A percentile compares a stretch with the other conserved stretches of the same genome.
phyloP scores from a whole-genome alignment of 2,888 invertebrate genomes.

The Lymantria monacha region DNA sequence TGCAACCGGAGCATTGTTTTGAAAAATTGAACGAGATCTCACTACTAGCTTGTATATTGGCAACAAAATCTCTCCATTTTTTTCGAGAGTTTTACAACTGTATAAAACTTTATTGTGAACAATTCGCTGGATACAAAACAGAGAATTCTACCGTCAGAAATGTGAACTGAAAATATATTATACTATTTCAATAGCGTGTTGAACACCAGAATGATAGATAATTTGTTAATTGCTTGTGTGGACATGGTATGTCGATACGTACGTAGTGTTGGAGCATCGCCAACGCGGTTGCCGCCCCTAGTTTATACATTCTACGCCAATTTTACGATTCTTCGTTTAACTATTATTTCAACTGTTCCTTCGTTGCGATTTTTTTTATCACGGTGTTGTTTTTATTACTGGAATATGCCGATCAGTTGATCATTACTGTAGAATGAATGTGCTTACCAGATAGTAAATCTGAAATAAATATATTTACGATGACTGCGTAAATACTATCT shows the following conservation, averaged over 20 bases:
- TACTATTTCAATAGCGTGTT: neutral
- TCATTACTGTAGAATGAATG: constrained; percentile 34
- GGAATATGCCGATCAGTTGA: constrained; percentile 44
- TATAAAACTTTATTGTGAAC: neutral
- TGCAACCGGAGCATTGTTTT: constrained; percentile 17
- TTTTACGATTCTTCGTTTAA: constrained; percentile 64
- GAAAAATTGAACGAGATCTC: constrained; percentile 28
- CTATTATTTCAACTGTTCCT: constrained; percentile 56
- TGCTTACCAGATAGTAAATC: constrained; percentile 31
- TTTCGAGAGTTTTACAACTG: constrained; percentile 2
- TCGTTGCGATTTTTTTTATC: constrained; percentile 51
- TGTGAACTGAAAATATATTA: neutral
- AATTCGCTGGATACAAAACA: neutral
- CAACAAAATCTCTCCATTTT: constrained; percentile 9
- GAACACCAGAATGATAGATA: constrained; percentile 23
- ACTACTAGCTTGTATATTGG: constrained; percentile 11
- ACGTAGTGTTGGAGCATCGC: constrained; percentile 54
- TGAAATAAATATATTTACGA: constrained; percentile 32
- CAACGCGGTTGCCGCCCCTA: constrained; percentile 52
- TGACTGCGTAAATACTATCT: constrained; percentile 9
- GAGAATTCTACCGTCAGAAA: neutral
- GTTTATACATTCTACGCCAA: constrained; percentile 52
- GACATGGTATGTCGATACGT: constrained; percentile 44
- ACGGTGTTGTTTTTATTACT: constrained; percentile 51
- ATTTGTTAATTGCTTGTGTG: constrained; percentile 52